Conservation (phyloP, 2,797 vertebrate genomes). For the Pseudochromis fuscus region DNA sequence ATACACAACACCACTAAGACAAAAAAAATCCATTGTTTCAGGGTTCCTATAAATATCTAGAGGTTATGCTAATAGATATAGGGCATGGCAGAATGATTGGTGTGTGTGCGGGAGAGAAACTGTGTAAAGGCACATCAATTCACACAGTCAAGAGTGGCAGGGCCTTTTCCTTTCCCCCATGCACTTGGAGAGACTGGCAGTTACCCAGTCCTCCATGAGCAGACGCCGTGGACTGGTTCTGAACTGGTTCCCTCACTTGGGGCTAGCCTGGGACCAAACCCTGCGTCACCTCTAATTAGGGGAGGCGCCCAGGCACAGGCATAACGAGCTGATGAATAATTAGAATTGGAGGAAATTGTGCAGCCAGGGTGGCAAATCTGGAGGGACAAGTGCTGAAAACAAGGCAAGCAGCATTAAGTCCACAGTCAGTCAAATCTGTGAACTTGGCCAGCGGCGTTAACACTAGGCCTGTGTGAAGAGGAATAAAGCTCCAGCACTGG, state of each 20-base stretch:
- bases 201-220: slow-evolving; percentile 77
- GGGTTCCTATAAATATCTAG: slow-evolving; percentile 70
- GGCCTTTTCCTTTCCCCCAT: slow-evolving; percentile 48
- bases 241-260: slow-evolving; percentile 86
- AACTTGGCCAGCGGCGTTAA: slow-evolving; percentile 88
- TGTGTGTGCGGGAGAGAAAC: slow-evolving; percentile 40
- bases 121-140: slow-evolving; percentile 76
- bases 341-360: slow-evolving; percentile 91
- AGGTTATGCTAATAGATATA: slow-evolving; percentile 74
- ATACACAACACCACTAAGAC: slow-evolving; percentile 62
- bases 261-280: slow-evolving; percentile 84
- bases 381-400: slow-evolving; percentile 96
- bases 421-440: slow-evolving; percentile 93
- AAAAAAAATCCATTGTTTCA: slow-evolving; percentile 55
- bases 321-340: slow-evolving; percentile 91
- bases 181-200: slow-evolving; percentile 78
- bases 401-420: slow-evolving; percentile 94
- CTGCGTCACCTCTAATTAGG: slow-evolving; percentile 86
- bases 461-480: slow-evolving; percentile 88
- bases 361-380: slow-evolving; percentile 93
- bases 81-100: slow-evolving; percentile 56
- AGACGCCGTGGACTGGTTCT: slow-evolving; percentile 81
- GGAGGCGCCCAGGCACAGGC: slow-evolving; percentile 76
- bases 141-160: slow-evolving; percentile 72
- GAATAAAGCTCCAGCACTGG: slow-evolving; percentile 87